Conservation (phyloP, 2,888 invertebrate genomes). For the Eupithecia centaureata region DNA sequence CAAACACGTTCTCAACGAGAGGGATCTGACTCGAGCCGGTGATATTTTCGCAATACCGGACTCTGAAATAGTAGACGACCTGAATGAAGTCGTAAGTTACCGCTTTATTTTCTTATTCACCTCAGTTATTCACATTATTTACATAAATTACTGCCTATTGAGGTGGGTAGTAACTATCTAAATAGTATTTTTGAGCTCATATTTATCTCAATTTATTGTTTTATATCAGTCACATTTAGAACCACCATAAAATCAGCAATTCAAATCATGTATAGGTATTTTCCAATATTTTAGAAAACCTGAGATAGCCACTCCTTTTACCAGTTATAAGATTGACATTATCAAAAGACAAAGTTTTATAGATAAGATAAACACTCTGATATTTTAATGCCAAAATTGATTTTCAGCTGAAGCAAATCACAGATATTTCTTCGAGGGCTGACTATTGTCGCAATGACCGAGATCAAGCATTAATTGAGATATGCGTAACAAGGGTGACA, state of each 20-base stretch:
- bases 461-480: constrained; percentile 97
- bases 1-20: constrained; percentile 93
- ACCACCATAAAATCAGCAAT: constrained; percentile 27
- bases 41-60: constrained; percentile 95
- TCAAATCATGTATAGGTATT: constrained; percentile 34
- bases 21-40: constrained; percentile 95
- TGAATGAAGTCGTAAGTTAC: constrained; percentile 90
- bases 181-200: background rate
- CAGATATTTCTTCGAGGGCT: constrained; percentile 91
- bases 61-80: constrained; percentile 92
- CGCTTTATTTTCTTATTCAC: background rate
- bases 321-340: constrained; percentile 32
- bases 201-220: background rate
- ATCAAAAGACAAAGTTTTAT: constrained; percentile 25
- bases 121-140: background rate
- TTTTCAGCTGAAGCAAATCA: constrained; percentile 87
- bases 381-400: constrained; percentile 3
- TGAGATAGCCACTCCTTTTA: constrained; percentile 32
- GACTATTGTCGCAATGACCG: constrained; percentile 94
- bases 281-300: background rate
- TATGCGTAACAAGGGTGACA: constrained; percentile 95
- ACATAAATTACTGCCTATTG: background rate
- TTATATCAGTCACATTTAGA: constrained; percentile 22
- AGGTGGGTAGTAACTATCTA: background rate
- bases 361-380: constrained; percentile 29